Percentiles rank a stretch among this genome's conserved stretches.
Evolutionary conservation across 23 tunicate genomes (phyloP).

Genomic region (Ascidia mentula): DNA sequence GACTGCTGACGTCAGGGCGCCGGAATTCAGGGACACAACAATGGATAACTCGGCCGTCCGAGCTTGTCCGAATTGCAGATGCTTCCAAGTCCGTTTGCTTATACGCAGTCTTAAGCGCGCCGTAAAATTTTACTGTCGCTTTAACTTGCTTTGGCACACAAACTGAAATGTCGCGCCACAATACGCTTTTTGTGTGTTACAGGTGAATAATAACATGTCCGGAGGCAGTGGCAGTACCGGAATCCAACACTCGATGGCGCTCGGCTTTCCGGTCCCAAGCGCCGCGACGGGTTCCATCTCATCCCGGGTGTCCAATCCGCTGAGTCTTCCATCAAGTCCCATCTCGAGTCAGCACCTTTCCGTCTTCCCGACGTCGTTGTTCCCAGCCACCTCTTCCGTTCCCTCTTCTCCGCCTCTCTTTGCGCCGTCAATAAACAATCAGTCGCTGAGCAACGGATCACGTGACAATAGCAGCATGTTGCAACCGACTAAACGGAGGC

Average conservation of each 20-base stretch:
- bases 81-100: background rate
- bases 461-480: conserved; percentile 22
- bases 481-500: conserved; percentile 60
- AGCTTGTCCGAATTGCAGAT: no score
- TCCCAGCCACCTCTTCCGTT: conserved; percentile 49
- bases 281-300: background rate
- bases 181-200: no score
- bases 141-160: background rate
- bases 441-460: conserved; percentile 21
- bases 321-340: conserved; percentile 83
- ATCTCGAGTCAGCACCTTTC: conserved; percentile 29
- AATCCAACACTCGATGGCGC: conserved; percentile 23
- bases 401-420: conserved; percentile 78
- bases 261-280: conserved; percentile 21
- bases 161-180: background rate
- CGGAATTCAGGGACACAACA: conserved; percentile 1
- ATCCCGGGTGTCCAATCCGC: conserved; percentile 16
- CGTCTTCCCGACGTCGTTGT: conserved; percentile 57
- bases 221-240: background rate
- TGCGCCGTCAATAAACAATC: conserved; percentile 31
- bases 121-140: background rate
- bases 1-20: background rate
- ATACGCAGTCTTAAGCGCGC: background rate
- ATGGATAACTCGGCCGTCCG: background rate
- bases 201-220: background rate